Percentiles rank a stretch among this genome's conserved stretches.
phyloP scores from a whole-genome alignment of 2,113 vertebrate genomes.

The Cardinalis cardinalis region DNA sequence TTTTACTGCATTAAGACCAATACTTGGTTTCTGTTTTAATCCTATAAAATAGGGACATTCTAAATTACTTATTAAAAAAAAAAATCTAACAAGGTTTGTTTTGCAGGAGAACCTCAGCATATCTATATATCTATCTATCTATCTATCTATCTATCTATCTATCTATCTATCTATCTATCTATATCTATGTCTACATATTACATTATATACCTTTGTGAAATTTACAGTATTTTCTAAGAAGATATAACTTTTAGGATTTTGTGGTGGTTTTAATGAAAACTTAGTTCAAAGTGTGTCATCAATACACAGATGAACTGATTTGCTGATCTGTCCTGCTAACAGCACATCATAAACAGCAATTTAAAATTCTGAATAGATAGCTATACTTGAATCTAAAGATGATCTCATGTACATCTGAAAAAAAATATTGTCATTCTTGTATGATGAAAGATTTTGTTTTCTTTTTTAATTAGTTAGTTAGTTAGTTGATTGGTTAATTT shows the following conservation, averaged over 20 bases:
- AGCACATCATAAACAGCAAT: not conserved
- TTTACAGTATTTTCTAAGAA: not conserved
- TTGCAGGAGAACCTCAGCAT: not conserved
- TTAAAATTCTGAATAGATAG: not conserved
- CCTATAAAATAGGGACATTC: not conserved
- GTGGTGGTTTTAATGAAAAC: not conserved
- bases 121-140: not conserved
- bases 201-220: not conserved
- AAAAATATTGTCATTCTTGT: not conserved
- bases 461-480: not conserved
- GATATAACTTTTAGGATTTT: accelerated
- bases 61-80: not conserved
- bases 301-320: not conserved
- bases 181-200: not conserved
- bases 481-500: not conserved
- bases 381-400: not conserved
- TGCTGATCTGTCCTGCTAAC: not conserved
- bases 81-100: not conserved
- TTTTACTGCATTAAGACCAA: not conserved
- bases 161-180: too few species aligned
- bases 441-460: accelerated
- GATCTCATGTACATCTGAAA: accelerated
- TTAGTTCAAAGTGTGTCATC: not conserved
- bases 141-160: too few species aligned
- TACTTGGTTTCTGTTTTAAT: not conserved